Evolutionary conservation across 2,888 invertebrate species (phyloP).

Genomic region (Oligia latruncula): DNA sequence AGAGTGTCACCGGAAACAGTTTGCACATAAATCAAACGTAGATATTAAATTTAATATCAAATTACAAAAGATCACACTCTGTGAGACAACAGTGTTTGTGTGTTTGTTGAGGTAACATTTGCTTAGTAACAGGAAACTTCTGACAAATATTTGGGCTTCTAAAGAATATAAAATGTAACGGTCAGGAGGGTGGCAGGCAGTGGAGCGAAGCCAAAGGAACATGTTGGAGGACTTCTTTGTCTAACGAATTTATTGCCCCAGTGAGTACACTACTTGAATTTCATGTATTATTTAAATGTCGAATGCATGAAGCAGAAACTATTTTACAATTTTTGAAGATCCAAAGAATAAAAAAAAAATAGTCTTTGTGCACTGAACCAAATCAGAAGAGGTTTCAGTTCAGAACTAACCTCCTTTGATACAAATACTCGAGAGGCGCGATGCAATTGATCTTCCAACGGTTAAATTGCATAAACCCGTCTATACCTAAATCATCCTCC

Average conservation of each 20-base stretch:
- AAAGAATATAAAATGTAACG: conserved; percentile 50
- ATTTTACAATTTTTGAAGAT: background rate
- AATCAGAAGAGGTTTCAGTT: background rate
- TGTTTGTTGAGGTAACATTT: conserved; percentile 42
- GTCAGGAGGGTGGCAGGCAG: conserved; percentile 52
- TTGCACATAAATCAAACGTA: conserved; percentile 43
- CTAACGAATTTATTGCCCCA: conserved; percentile 31
- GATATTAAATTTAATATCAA: conserved; percentile 25
- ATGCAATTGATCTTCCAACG: conserved; percentile 24
- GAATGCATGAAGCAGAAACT: conserved; percentile 13
- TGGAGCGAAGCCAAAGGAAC: conserved; percentile 39
- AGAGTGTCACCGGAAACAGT: conserved; percentile 42
- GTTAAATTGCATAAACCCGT: conserved; percentile 24
- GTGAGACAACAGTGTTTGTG: conserved; percentile 12
- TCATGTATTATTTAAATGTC: conserved; percentile 50
- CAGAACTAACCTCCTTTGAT: background rate
- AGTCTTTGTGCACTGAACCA: background rate
- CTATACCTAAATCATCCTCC: conserved; percentile 41
- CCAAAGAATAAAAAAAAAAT: background rate
- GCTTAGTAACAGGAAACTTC: conserved; percentile 21
- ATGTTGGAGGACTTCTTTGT: conserved; percentile 41
- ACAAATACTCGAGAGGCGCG: background rate
- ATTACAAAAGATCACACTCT: conserved; percentile 7
- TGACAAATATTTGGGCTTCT: conserved; percentile 39
- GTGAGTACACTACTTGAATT: conserved; percentile 34